phyloP scores from a whole-genome alignment of 2,797 vertebrate genomes.

The Lagocephalus sceleratus region DNA sequence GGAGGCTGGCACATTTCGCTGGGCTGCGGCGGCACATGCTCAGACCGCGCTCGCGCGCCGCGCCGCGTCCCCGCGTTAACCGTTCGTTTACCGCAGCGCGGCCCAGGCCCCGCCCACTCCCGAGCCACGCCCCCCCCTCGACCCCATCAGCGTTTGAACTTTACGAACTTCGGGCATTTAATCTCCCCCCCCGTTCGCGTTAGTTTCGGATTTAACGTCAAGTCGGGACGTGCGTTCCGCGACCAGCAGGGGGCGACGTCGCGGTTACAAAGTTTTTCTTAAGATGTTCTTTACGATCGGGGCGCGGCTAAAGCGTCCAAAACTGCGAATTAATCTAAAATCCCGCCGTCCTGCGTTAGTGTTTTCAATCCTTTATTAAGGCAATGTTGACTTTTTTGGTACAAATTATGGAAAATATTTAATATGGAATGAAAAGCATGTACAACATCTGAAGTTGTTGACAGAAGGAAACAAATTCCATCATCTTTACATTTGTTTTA shows the following conservation, averaged over 20 bases:
- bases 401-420: slow-evolving; percentile 37
- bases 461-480: slow-evolving; percentile 61
- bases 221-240: no score
- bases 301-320: no score
- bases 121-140: no score
- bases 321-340: no score
- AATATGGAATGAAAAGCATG: slow-evolving; percentile 25
- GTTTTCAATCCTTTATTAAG: slow-evolving; percentile 12
- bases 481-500: slow-evolving; percentile 71
- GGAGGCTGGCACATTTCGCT: slow-evolving; percentile 75
- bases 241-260: neutral
- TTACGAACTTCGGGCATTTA: no score
- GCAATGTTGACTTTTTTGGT: neutral
- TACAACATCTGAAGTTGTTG: neutral
- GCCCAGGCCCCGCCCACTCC: neutral
- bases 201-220: no score
- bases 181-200: no score
- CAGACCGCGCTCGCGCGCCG: slow-evolving; percentile 54
- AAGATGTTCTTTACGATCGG: no score
- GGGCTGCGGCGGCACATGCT: slow-evolving; percentile 74
- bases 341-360: no score
- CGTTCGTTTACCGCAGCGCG: slow-evolving; percentile 28
- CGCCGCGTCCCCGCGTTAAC: slow-evolving; percentile 57
- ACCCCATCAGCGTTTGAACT: no score
- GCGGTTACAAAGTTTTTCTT: no score